Conservation (phyloP, 2,797 vertebrate genomes). For the Sebastes flavidus region DNA sequence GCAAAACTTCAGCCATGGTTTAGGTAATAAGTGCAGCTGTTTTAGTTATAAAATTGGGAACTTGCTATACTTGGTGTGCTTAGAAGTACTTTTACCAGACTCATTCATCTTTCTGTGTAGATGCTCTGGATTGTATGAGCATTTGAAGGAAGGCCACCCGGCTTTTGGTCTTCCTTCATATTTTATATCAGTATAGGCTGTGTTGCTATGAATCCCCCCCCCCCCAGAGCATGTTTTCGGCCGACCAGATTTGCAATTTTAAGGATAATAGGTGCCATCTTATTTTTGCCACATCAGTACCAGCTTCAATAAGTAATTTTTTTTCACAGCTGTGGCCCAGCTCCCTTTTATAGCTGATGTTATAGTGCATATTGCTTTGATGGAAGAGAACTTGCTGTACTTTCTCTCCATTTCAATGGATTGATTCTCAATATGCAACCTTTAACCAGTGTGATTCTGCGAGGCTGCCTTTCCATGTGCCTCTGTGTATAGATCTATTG, state of each 20-base stretch:
- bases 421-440: background rate
- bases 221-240: background rate
- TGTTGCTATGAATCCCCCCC: background rate
- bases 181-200: background rate
- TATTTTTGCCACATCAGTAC: background rate
- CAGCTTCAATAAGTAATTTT: background rate
- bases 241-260: background rate
- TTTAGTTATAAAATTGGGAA: background rate
- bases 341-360: background rate
- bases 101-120: background rate
- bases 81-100: background rate
- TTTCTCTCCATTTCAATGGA: constrained; percentile 18
- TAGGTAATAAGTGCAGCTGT: background rate
- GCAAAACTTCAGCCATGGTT: background rate
- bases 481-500: background rate
- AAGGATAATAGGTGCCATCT: background rate
- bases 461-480: background rate
- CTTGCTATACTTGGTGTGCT: background rate
- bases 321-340: background rate
- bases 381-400: constrained; percentile 5
- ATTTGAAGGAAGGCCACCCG: background rate
- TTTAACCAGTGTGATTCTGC: constrained; percentile 1
- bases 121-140: background rate
- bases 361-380: background rate
- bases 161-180: background rate